Conservation (phyloP, 2,888 invertebrate genomes). For the Helleia helle region DNA sequence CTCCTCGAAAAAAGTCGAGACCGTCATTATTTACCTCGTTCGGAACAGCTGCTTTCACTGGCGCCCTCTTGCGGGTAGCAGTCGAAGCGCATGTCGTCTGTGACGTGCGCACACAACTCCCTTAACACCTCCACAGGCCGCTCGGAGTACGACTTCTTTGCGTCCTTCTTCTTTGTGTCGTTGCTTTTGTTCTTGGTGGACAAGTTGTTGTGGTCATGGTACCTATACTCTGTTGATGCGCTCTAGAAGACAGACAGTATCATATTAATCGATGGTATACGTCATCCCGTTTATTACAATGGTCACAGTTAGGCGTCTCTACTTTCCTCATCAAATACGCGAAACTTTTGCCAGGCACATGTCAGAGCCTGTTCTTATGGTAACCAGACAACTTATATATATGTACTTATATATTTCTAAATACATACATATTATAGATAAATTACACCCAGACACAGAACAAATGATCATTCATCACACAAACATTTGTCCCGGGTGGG, state of each 20-base stretch:
- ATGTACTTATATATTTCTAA: no score
- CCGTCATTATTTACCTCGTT: slow-evolving; percentile 59
- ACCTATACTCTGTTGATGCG: slow-evolving; percentile 42
- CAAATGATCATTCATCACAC: no score
- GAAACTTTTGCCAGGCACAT: no score
- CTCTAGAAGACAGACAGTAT: slow-evolving; percentile 19
- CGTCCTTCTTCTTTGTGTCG: slow-evolving; percentile 20
- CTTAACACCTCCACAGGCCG: slow-evolving; percentile 35
- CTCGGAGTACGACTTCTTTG: slow-evolving; percentile 39
- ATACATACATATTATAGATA: no score
- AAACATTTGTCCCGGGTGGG: no score
- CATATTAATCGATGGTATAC: no score
- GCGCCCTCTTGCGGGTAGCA: slow-evolving; percentile 78
- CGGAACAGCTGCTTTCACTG: slow-evolving; percentile 67
- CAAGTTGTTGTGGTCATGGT: slow-evolving; percentile 67
- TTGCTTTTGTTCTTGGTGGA: slow-evolving; percentile 62
- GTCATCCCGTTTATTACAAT: no score
- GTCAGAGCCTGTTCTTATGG: no score
- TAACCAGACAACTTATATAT: no score
- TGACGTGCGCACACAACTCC: slow-evolving; percentile 57
- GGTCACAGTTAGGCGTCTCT: no score
- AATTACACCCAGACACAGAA: no score
- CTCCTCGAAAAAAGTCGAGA: neutral
- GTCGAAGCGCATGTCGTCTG: slow-evolving; percentile 75
- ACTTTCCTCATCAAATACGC: no score